Percentiles rank a stretch among this genome's conserved stretches.
Evolutionary conservation across 2,113 vertebrate species (phyloP).

Genomic region (Ibidorhyncha struthersii): DNA sequence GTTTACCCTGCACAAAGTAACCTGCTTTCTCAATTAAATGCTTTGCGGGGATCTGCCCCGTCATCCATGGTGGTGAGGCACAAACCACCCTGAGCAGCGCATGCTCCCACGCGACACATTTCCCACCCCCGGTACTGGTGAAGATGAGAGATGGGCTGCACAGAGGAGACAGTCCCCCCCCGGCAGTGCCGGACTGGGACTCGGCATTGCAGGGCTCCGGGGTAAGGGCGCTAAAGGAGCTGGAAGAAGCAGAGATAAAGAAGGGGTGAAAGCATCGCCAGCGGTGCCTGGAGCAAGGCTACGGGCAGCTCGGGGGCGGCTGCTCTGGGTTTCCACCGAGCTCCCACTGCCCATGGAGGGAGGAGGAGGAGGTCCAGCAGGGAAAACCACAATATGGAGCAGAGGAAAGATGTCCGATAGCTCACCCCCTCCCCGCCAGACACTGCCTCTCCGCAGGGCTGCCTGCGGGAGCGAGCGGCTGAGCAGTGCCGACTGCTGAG

Average conservation of each 20-base stretch:
- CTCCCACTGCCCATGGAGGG: fast-evolving
- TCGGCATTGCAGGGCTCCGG: fast-evolving
- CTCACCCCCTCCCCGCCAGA: no score
- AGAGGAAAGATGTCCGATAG: background rate
- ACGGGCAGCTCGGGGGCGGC: fast-evolving
- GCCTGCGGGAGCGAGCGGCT: background rate
- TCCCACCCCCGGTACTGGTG: fast-evolving
- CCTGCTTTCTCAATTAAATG: background rate
- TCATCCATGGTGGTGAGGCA: fast-evolving
- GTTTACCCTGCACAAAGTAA: fast-evolving
- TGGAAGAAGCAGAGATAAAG: background rate
- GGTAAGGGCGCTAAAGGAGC: background rate
- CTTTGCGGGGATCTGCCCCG: background rate
- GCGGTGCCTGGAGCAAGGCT: fast-evolving
- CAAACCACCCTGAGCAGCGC: fast-evolving
- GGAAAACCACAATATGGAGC: fast-evolving
- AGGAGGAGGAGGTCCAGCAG: background rate
- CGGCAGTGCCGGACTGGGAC: background rate
- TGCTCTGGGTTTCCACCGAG: background rate
- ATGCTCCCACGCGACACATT: fast-evolving
- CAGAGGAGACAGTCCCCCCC: background rate
- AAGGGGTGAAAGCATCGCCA: background rate
- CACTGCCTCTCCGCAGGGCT: fast-evolving
- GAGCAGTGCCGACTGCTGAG: background rate
- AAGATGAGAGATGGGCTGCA: background rate